A percentile compares a stretch with the other conserved stretches of the same genome.
phyloP scores from a whole-genome alignment of 2,888 invertebrate genomes.

The Anodontia alba region DNA sequence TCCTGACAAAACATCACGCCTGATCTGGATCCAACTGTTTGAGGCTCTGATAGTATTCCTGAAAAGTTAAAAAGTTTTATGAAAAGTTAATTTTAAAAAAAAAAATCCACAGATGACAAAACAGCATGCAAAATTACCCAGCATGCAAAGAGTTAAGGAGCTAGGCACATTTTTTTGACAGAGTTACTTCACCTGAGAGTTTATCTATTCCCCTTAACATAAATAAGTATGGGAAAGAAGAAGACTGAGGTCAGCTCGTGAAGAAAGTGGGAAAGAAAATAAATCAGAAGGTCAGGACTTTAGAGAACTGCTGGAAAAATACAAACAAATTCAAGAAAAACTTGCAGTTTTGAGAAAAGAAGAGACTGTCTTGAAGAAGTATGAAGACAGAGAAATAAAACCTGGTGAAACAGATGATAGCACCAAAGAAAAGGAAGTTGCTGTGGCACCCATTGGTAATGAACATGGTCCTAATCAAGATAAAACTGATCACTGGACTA shows the following conservation, averaged over 20 bases:
- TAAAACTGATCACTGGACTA: constrained; percentile 6
- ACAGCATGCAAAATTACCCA: too few relatives aligned
- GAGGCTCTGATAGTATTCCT: too few relatives aligned
- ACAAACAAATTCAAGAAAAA: constrained; percentile 67
- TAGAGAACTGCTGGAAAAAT: constrained; percentile 57
- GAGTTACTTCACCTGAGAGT: too few relatives aligned
- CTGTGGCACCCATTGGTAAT: not conserved
- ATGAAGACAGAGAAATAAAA: constrained; percentile 19
- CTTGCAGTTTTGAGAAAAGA: constrained; percentile 59
- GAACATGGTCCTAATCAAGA: too few relatives aligned
- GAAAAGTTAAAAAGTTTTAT: too few relatives aligned
- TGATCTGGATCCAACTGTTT: too few relatives aligned
- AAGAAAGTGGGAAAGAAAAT: constrained; percentile 32
- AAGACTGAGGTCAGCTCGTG: constrained; percentile 43
- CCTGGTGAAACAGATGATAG: not conserved
- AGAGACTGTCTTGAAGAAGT: constrained; percentile 37
- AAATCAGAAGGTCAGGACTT: constrained; percentile 51
- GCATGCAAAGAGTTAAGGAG: too few relatives aligned
- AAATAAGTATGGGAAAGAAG: constrained; percentile 64
- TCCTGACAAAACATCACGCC: too few relatives aligned
- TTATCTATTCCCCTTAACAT: constrained; percentile 51
- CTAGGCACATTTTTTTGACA: too few relatives aligned
- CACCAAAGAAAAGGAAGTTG: not conserved
- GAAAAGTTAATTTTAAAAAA: too few relatives aligned
- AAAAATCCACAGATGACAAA: too few relatives aligned